Percentiles rank a stretch among this genome's conserved stretches.
Evolutionary conservation across 2,888 invertebrate species (phyloP).

Genomic region (Alviniconcha strummeri): DNA sequence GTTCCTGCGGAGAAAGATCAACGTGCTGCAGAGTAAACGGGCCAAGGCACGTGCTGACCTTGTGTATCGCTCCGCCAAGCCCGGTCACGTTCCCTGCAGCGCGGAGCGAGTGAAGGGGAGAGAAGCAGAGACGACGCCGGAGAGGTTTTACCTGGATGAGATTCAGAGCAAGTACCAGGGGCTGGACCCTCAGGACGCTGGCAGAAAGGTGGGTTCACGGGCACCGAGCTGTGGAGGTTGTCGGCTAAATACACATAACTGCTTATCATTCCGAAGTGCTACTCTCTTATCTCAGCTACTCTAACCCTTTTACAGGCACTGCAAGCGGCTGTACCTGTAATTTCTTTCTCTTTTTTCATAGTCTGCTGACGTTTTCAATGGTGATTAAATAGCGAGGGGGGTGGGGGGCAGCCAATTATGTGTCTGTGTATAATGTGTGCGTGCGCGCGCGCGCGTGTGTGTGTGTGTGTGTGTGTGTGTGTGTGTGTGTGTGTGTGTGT

Average conservation of each 20-base stretch:
- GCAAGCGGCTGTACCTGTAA: background rate
- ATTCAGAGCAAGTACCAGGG: slow-evolving; percentile 35
- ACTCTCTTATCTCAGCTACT: background rate
- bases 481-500: background rate
- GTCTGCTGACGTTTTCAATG: background rate
- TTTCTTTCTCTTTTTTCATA: background rate
- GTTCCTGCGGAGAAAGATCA: slow-evolving; percentile 46
- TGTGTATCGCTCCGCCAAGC: slow-evolving; percentile 18
- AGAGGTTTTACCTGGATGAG: slow-evolving; percentile 32
- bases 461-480: background rate
- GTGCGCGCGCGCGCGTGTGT: background rate
- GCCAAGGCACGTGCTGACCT: slow-evolving; percentile 9
- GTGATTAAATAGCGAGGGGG: background rate
- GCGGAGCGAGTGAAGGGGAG: slow-evolving; percentile 10
- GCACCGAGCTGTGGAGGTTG: background rate
- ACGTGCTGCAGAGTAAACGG: slow-evolving; percentile 38
- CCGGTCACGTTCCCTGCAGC: slow-evolving; percentile 12
- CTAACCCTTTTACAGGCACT: background rate
- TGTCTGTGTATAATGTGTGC: background rate
- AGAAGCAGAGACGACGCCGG: slow-evolving; percentile 6
- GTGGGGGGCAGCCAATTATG: background rate
- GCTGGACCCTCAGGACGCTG: slow-evolving; percentile 24
- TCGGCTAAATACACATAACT: background rate
- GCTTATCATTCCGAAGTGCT: background rate
- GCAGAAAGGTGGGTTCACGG: slow-evolving; percentile 21